Evolutionary conservation across 2,113 vertebrate species (phyloP), one percentile per base, ranked within the genome.

Genomic region (Gadus chalcogrammus): DNA sequence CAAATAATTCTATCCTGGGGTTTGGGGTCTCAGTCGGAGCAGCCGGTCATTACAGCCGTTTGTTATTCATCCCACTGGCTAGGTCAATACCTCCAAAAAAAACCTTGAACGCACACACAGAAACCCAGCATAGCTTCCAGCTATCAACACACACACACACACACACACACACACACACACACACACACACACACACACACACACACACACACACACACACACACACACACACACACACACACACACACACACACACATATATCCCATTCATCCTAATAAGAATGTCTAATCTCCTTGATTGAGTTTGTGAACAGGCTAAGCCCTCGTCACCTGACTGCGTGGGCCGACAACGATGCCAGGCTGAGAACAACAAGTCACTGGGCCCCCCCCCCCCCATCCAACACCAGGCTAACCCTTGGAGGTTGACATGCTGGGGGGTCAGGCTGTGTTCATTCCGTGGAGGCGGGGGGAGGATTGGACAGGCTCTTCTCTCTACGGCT

Each of bases 61-160:
- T 76, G 42, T 48, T 74, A 84, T 86, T 85, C 84, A 82, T 31
- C 77, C 77, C 77, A 55, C 64, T 3, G 80, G 82, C 84, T 60
- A 86, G 83, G 82, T 86, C 71, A 76, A 20, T 61, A 18, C 38
- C 11, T 15, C n/a, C 1, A 17, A 12, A 48, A 48, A 7, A 48
- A 8, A 48, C 42, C 68, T 56, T 15, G n/a, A 61, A 52, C 35
- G 60, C 73, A 74, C 3, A 63, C 71, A 70, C 62, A 3, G 55
- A 58, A 58, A 16, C 0, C 2, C 65, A 58, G 55, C 3, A 58
- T 58, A 48, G 28, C 28, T 4, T 31, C 28, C 28, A 31, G 3
- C 28, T 31, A 48, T 2, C 42, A 35, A 66, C 27, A 61, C n/a
- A 42, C 31, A 61, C 20, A 61, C 27, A 67, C 53, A 59, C 75